A percentile compares a stretch with the other conserved stretches of the same genome.
Evolutionary conservation across 2,113 vertebrate genomes (phyloP).

Genomic region (Balaenoptera acutorostrata): DNA sequence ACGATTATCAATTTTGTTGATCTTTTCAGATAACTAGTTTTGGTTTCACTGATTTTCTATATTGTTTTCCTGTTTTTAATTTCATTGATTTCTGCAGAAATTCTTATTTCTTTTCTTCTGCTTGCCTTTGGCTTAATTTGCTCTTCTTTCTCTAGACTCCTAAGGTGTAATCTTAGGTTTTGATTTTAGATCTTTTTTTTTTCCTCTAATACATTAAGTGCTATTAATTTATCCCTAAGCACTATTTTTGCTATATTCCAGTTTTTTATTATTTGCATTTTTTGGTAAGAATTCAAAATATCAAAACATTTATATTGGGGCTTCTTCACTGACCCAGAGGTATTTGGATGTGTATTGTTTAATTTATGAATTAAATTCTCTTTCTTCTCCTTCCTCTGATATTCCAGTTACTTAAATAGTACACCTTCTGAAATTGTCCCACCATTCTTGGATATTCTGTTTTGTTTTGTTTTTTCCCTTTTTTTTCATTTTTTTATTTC

Average conservation of each 20-base stretch:
- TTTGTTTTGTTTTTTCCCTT: neutral
- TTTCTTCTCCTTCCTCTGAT: neutral
- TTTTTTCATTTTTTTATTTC: neutral
- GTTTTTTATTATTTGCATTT: neutral
- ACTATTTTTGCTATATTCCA: neutral
- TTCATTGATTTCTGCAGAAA: neutral
- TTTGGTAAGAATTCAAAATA: neutral
- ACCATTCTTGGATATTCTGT: neutral
- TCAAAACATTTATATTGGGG: neutral
- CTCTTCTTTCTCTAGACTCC: neutral
- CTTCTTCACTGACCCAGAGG: neutral
- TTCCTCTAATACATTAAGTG: neutral
- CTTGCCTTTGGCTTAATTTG: neutral
- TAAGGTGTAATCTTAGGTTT: neutral
- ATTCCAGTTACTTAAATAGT: neutral
- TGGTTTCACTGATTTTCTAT: neutral
- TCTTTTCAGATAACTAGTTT: neutral
- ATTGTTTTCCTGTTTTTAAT: neutral
- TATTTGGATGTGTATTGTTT: neutral
- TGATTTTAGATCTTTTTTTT: neutral
- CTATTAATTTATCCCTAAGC: neutral
- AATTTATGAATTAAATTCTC: neutral
- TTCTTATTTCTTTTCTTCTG: neutral
- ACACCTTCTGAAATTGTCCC: neutral
- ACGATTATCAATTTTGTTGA: neutral